These are phyloP conservation scores for Seira musarum DNA, from an alignment of 2,888 invertebrate genomes.

Conservation along the genomic window DNA sequence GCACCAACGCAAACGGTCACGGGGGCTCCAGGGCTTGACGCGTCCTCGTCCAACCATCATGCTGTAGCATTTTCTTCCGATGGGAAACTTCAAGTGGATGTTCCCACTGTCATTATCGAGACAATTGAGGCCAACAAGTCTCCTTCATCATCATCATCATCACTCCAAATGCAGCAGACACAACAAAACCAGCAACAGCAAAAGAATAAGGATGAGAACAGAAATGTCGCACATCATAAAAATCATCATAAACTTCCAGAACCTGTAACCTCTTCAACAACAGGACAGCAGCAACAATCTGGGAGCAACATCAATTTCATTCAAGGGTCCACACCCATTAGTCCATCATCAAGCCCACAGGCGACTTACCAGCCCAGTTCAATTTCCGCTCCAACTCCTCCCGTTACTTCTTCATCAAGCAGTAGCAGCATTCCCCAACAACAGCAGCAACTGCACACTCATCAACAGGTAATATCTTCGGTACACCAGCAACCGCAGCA, in stretches of 20 bases:
- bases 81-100: slow-evolving; percentile 56
- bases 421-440: not conserved
- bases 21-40: slow-evolving; percentile 31
- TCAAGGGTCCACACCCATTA: slow-evolving; percentile 26
- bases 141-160: slow-evolving; percentile 35
- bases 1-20: slow-evolving; percentile 24
- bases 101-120: slow-evolving; percentile 56
- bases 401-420: slow-evolving; percentile 23
- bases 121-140: slow-evolving; percentile 53
- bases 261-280: slow-evolving; percentile 6
- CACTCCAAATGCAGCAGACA: too few species aligned
- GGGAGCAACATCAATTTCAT: slow-evolving; percentile 21
- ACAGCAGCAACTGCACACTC: slow-evolving; percentile 6
- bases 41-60: slow-evolving; percentile 52
- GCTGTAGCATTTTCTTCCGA: slow-evolving; percentile 53
- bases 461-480: not conserved
- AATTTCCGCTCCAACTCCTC: slow-evolving; percentile 35
- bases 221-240: not conserved
- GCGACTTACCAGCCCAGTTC: slow-evolving; percentile 24
- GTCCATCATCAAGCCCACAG: slow-evolving; percentile 5
- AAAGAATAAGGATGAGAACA: slow-evolving; percentile 28
- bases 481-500: slow-evolving; percentile 5
- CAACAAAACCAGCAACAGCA: too few species aligned
- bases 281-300: slow-evolving; percentile 20
- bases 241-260: slow-evolving; percentile 47